Evolutionary conservation across 2,888 invertebrate species (phyloP), one percentile per base, ranked within the genome.

Genomic region (Rhodophaea formosa): DNA sequence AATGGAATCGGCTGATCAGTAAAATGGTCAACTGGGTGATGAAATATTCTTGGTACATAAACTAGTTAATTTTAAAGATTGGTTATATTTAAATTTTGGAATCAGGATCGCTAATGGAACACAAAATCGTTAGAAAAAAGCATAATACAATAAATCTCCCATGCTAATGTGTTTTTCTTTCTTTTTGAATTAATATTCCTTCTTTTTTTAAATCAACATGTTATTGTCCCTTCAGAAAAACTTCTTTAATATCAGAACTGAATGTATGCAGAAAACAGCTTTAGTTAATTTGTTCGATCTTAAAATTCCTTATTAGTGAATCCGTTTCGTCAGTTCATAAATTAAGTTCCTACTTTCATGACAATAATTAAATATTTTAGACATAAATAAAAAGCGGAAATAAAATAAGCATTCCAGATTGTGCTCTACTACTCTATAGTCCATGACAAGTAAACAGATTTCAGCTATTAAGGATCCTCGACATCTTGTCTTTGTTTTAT

Each of bases 361-460:
- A 23, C 5, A 23, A 23, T 23, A 23, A 23, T 23, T 5, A 23
- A 23, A 23, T 23, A 23, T 23, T 23, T 23, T n/a, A n/a, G n/a
- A n/a, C n/a, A 12, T n/a, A 1, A 39, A 39, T 39, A 39, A 39
- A 23, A 23, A 23, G n/a, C n/a, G n/a, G n/a, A 23, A 23, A 5
- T 23, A 23, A 3, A 23, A 23, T 44, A 7, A 15, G n/a, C 49
- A 49, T 14, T 32, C 49, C 49, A 7, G 32, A 32, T 49, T 10
- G 30, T 32, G 14, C 49, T 49, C 32, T 10, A 5, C 30, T 32
- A 3, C 14, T 32, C n/a, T 49, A 14, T 49, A 15, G 8, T 32
- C 49, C 49, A 49, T 49, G 49, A 32, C 49, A 32, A 49, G 30
- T 32, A 49, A 49, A 49, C 49, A 49, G 14, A 14, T 30, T 49